A percentile compares a stretch with the other conserved stretches of the same genome.
Evolutionary conservation across 2,888 invertebrate species (phyloP).

Genomic region (Ischnus inquisitorius): DNA sequence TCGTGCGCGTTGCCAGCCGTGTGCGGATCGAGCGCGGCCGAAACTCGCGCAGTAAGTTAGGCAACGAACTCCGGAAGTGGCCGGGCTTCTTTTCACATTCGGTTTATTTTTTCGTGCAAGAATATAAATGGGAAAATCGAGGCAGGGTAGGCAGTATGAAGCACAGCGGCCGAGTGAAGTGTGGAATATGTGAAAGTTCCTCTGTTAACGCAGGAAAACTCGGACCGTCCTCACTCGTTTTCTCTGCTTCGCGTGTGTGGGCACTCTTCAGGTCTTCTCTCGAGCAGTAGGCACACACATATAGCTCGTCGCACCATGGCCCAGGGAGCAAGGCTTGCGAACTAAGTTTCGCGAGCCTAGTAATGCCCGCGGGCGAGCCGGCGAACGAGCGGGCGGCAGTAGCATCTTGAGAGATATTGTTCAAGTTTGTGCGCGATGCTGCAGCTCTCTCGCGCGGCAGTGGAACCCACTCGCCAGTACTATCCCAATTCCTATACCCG

Average conservation of each 20-base stretch:
- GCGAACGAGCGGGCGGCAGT: slow-evolving; percentile 49
- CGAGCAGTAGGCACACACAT: slow-evolving; percentile 15
- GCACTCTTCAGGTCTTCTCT: slow-evolving; percentile 39
- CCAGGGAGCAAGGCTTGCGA: slow-evolving; percentile 38
- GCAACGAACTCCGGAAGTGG: slow-evolving; percentile 38
- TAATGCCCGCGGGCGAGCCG: slow-evolving; percentile 68
- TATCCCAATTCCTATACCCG: slow-evolving; percentile 33
- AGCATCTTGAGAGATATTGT: slow-evolving; percentile 79
- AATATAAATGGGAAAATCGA: not conserved
- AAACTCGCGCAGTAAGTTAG: slow-evolving; percentile 18
- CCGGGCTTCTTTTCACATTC: slow-evolving; percentile 9
- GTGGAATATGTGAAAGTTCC: slow-evolving; percentile 74
- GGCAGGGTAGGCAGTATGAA: slow-evolving; percentile 5
- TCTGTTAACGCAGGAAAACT: slow-evolving; percentile 67
- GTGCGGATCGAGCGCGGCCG: slow-evolving; percentile 29
- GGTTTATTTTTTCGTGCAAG: not conserved
- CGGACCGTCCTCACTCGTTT: slow-evolving; percentile 64
- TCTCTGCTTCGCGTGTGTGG: slow-evolving; percentile 23
- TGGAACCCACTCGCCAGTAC: slow-evolving; percentile 26
- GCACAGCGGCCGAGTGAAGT: slow-evolving; percentile 27
- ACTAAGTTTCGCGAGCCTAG: slow-evolving; percentile 75
- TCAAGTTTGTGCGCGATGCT: slow-evolving; percentile 74
- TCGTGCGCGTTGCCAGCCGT: not conserved
- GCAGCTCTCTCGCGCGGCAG: slow-evolving; percentile 25
- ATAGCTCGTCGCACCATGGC: slow-evolving; percentile 5